phyloP scores from a whole-genome alignment of 2,797 vertebrate species.

The Myoxocephalus aenaeus region DNA sequence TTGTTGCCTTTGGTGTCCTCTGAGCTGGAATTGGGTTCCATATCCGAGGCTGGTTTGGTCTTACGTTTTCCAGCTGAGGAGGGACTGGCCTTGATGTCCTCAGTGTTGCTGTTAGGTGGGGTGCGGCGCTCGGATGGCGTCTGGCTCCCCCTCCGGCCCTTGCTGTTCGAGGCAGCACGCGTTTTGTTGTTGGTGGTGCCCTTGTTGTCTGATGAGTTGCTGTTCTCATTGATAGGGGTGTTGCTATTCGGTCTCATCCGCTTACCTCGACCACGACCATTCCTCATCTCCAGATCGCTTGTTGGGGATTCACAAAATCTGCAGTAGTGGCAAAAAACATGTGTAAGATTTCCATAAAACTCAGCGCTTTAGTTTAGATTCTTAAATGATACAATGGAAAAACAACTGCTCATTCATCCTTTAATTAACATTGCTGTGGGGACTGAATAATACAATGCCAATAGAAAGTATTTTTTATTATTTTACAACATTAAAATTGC shows the following conservation, averaged over 20 bases:
- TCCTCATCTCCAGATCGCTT: slow-evolving; percentile 98
- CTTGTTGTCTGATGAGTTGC: slow-evolving; percentile 90
- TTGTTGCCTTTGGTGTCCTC: slow-evolving; percentile 99
- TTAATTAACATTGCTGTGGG: background rate
- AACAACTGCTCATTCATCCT: background rate
- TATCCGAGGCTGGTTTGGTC: slow-evolving; percentile 94
- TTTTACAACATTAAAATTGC: too few species aligned
- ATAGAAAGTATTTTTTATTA: background rate
- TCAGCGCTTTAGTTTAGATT: background rate
- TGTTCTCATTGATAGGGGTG: slow-evolving; percentile 91
- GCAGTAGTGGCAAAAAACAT: slow-evolving; percentile 29
- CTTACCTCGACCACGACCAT: slow-evolving; percentile 97
- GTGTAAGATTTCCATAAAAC: slow-evolving; percentile 5
- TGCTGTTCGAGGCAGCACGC: slow-evolving; percentile 94
- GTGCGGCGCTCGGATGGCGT: slow-evolving; percentile 96
- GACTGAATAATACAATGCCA: background rate
- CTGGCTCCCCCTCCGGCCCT: slow-evolving; percentile 96
- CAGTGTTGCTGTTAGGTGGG: slow-evolving; percentile 88
- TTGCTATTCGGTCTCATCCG: slow-evolving; percentile 97
- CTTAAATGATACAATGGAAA: slow-evolving; percentile 10
- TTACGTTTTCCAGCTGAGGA: slow-evolving; percentile 95
- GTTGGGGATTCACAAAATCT: slow-evolving; percentile 99
- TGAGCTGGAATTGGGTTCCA: slow-evolving; percentile 98
- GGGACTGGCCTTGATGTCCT: slow-evolving; percentile 96
- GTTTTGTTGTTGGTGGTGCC: slow-evolving; percentile 95